A percentile compares a stretch with the other conserved stretches of the same genome.
These are phyloP conservation scores for Sphaeridia pumilis DNA, from an alignment of 2,888 invertebrate species.

Conservation along the genomic window DNA sequence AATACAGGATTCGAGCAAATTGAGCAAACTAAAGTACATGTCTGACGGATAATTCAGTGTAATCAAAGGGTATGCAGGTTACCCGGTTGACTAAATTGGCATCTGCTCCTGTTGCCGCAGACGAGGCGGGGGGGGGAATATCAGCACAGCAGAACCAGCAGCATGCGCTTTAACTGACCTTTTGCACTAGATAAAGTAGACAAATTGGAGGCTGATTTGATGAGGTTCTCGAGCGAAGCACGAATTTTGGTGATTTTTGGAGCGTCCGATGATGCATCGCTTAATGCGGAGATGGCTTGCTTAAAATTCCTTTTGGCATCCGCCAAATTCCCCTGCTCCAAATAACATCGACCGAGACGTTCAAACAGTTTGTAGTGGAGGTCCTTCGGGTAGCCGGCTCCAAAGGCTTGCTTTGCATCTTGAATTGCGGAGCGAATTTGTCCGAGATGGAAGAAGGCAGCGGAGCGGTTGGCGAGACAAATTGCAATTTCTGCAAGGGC, in stretches of 20 bases:
- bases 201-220: conserved; percentile 16
- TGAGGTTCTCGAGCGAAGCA: conserved; percentile 24
- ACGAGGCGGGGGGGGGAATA: no score
- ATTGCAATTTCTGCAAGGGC: conserved; percentile 44
- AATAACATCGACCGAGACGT: conserved; percentile 27
- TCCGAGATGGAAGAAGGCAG: conserved; percentile 49
- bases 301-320: conserved; percentile 26
- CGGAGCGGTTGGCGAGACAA: conserved; percentile 56
- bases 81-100: no score
- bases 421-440: conserved; percentile 51
- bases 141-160: no score
- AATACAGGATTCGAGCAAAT: no score
- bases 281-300: conserved; percentile 23
- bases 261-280: conserved; percentile 22
- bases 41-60: no score
- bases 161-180: no score
- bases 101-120: no score
- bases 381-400: conserved; percentile 53
- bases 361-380: conserved; percentile 34
- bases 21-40: no score
- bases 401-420: conserved; percentile 55
- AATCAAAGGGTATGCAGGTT: no score
- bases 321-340: conserved; percentile 16
- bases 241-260: conserved; percentile 24
- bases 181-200: no score